phyloP scores from a whole-genome alignment of 2,888 invertebrate genomes.

The Phengaris arion region DNA sequence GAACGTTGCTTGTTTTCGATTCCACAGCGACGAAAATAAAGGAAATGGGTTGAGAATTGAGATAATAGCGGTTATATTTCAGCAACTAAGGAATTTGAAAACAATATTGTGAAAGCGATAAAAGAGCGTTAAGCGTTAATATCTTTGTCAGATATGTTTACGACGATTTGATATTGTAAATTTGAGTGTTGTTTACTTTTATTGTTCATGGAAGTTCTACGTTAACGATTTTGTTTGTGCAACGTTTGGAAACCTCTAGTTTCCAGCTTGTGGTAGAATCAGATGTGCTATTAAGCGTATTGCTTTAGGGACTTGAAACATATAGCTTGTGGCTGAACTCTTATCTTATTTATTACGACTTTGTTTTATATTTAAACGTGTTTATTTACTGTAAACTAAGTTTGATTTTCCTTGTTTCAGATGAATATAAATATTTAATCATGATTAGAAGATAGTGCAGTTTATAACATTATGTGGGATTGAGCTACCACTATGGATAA shows the following conservation, averaged over 20 bases:
- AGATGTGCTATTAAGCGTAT: neutral
- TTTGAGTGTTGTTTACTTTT: constrained; percentile 14
- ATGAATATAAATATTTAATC: constrained; percentile 49
- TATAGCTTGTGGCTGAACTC: too few species aligned
- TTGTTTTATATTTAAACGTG: neutral
- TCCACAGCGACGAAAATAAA: constrained; percentile 23
- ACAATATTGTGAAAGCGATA: constrained; percentile 24
- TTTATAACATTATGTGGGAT: constrained; percentile 53
- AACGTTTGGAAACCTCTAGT: constrained; percentile 5
- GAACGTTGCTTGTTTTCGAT: constrained; percentile 8
- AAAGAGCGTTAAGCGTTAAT: constrained; percentile 19
- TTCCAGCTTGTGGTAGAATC: neutral
- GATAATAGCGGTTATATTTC: constrained; percentile 28
- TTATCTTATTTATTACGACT: too few species aligned
- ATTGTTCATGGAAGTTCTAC: neutral
- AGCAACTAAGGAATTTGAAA: constrained; percentile 16
- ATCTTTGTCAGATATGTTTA: constrained; percentile 18
- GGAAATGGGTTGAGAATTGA: constrained; percentile 19
- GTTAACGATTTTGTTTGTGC: constrained; percentile 25
- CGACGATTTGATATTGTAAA: constrained; percentile 26
- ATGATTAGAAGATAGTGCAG: constrained; percentile 47
- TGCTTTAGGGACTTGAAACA: constrained; percentile 2
- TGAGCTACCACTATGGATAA: constrained; percentile 58
- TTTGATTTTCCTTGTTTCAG: constrained; percentile 52
- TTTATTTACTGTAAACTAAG: constrained; percentile 34